Base-by-base conservation (phyloP, 2,888 invertebrate species). In the Acrocyrtus sp. region DNA sequence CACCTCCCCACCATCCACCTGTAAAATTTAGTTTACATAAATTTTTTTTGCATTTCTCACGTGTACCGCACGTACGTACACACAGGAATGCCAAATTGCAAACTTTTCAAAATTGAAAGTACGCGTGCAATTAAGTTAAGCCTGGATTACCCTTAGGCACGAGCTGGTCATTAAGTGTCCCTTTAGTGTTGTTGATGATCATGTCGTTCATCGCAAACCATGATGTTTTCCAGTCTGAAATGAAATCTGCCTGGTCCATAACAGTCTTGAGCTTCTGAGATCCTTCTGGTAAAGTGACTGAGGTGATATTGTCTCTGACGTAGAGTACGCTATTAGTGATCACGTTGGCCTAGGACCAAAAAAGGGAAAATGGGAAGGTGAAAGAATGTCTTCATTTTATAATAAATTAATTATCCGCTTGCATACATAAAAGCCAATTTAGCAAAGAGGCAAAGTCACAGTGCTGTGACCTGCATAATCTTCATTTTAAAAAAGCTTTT, bases 1-100 rank as follows among this genome's bases (percentile, higher is more conserved):
- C 70, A n/a, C 75, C 75, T 22, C 77, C 77, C 77, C 77, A 77
- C 77, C 77, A 77, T 4, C 77, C 77, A 43, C 77, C 77, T 74
- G 22, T 21, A 50, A 51, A 45, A 60, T 15, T 29, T 22, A 54
- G 8, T n/a, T 27, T 54, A 27, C 34, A 41, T 10, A 12, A 41
- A 6, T n/a, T n/a, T n/a, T n/a, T 10, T 22, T 3, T 8, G 21
- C 15, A 50, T 39, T 12, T 12, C 12, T 39, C 10, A 10, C 41
- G 12, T 39, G 41, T 12, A 12, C 41, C 10, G 41, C 15, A 47
- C 19, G 15, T 12, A 8, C 8, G 6, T 15, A 17, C 15, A 17
- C 26, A 51, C 19, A 51, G 6, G n/a, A n/a, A n/a, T n/a, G n/a
- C n/a, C n/a, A n/a, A n/a, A n/a, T n/a, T n/a, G n/a, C n/a, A n/a